Evolutionary conservation across 2,888 invertebrate genomes (phyloP), one percentile per base, ranked within the genome.

Genomic region (Anaspis maculata): DNA sequence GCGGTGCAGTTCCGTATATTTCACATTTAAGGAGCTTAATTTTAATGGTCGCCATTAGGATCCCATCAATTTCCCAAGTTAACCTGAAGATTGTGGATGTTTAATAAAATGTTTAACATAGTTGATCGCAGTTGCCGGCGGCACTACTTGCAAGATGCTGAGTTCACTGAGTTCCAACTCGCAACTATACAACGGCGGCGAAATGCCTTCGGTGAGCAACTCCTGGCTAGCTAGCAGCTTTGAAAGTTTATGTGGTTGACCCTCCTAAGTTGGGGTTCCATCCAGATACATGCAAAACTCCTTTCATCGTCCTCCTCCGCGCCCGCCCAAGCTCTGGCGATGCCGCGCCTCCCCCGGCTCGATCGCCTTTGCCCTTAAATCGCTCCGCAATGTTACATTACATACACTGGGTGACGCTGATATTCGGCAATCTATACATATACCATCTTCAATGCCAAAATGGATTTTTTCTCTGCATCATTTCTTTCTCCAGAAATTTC

Each of bases 231-330:
- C 51, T 41, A 55, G 54, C 61, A 61, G 59, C 61, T 62, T 59
- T 51, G 53, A 56, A 65, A 65, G 64, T 64, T 65, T 65, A 60
- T 65, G 65, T 52, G 65, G 65, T 64, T 64, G 63, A 64, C 64
- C 65, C 64, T 63, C 56, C 48, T n/a, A 59, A 60, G 57, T 60
- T 57, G 57, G 56, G 53, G 55, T 51, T 58, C 54, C 54, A 50
- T 56, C 55, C 52, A 48, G 56, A 56, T 58, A 59, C 59, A 61
- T 59, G 59, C 56, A 59, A 60, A 60, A 57, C 59, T 59, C 55
- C 57, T 60, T 55, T 54, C 52, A 44, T 42, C 30, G 29, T 13
- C 21, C 28, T 25, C 25, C 30, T 15, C 14, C 24, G n/a, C n/a
- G n/a, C n/a, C n/a, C n/a, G n/a, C n/a, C n/a, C n/a, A n/a, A n/a